Percentiles rank a stretch among this genome's conserved stretches.
These are phyloP conservation scores for Zosterops borbonicus DNA, from an alignment of 2,113 vertebrate species.

Conservation along the genomic window DNA sequence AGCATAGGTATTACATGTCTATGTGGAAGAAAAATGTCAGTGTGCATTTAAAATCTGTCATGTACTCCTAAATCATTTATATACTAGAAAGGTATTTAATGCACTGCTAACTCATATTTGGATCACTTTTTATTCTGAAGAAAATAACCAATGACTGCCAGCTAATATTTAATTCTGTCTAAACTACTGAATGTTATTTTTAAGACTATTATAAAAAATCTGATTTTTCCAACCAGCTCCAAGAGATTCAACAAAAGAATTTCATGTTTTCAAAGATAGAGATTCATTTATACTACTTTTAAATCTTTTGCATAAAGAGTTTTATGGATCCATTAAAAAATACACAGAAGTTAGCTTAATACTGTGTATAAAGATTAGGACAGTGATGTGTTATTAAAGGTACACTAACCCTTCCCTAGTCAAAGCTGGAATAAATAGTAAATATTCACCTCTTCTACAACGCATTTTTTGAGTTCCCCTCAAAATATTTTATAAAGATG, in stretches of 20 bases:
- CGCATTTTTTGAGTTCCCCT: background rate
- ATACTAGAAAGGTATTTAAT: conserved; percentile 52
- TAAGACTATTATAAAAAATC: background rate
- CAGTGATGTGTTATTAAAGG: background rate
- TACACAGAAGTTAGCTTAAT: background rate
- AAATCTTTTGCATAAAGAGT: background rate
- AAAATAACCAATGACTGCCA: conserved; percentile 30
- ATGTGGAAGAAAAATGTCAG: background rate
- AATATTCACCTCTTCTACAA: background rate
- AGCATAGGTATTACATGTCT: background rate
- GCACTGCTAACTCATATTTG: conserved; percentile 45
- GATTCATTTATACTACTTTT: background rate
- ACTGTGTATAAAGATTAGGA: background rate
- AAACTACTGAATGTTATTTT: background rate
- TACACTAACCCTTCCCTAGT: background rate
- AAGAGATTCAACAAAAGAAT: background rate
- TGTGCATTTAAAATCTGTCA: conserved; percentile 35
- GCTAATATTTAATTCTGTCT: conserved; percentile 23
- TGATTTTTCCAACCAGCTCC: background rate
- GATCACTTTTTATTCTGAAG: background rate
- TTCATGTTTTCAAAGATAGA: background rate
- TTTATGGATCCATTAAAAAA: background rate
- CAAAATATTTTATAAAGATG: background rate
- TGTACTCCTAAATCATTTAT: conserved; percentile 46
- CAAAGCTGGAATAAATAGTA: background rate